These are phyloP conservation scores for Apis dorsata DNA, from an alignment of 1,140 invertebrate species.

Conservation along the genomic window DNA sequence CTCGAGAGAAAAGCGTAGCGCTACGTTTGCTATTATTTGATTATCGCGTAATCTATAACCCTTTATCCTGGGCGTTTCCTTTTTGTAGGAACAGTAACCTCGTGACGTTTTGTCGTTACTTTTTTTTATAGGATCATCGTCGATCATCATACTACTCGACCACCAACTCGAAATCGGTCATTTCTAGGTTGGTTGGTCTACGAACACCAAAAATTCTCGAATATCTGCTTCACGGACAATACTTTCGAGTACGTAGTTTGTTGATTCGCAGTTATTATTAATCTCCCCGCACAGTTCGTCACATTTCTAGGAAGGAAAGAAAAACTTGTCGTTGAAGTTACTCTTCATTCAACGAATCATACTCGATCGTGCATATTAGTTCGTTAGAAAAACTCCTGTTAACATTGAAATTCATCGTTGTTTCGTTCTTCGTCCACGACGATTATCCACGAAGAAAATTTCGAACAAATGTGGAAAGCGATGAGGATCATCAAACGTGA, in stretches of 20 bases:
- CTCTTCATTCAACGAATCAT: not conserved
- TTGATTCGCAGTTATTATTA: not conserved
- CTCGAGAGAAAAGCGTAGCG: slow-evolving; percentile 54
- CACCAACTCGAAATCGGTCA: slow-evolving; percentile 18
- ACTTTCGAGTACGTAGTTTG: slow-evolving; percentile 31
- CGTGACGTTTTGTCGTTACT: slow-evolving; percentile 28
- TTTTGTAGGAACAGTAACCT: slow-evolving; percentile 19
- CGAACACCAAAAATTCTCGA: slow-evolving; percentile 14
- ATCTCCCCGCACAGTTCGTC: not conserved
- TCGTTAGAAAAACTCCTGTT: slow-evolving; percentile 13
- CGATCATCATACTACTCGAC: not conserved
- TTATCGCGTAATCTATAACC: slow-evolving; percentile 27
- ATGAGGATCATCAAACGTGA: not conserved
- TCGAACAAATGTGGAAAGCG: not conserved
- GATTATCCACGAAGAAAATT: not conserved
- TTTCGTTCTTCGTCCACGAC: not conserved
- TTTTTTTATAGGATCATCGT: slow-evolving; percentile 36
- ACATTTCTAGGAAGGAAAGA: too few relatives aligned
- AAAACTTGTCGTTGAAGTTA: too few relatives aligned
- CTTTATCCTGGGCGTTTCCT: slow-evolving; percentile 11
- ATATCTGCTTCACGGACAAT: slow-evolving; percentile 47
- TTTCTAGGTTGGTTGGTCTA: slow-evolving; percentile 13
- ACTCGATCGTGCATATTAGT: slow-evolving; percentile 3
- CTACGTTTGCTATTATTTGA: slow-evolving; percentile 42
- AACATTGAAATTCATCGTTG: not conserved